phyloP scores from a whole-genome alignment of 2,797 vertebrate genomes.

The Coregonus sp. region DNA sequence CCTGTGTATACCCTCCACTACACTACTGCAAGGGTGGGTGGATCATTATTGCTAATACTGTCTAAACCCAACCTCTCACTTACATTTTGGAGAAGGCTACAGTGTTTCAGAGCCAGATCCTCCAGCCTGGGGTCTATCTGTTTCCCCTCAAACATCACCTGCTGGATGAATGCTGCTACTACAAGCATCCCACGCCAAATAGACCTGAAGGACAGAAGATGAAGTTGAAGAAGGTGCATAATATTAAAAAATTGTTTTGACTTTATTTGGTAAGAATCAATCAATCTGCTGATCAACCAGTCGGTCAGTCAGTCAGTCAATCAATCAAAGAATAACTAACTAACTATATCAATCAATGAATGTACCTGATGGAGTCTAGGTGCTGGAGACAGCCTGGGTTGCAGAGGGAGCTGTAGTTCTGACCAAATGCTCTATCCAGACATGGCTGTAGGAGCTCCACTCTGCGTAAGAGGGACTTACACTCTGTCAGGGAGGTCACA shows the following conservation, averaged over 20 bases:
- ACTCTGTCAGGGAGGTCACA: constrained; percentile 54
- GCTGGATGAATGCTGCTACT: constrained; percentile 71
- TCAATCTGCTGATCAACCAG: neutral
- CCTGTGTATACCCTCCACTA: no score
- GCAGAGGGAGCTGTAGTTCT: constrained; percentile 64
- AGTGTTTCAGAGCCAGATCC: constrained; percentile 67
- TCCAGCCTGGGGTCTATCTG: constrained; percentile 34
- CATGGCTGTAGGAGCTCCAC: constrained; percentile 72
- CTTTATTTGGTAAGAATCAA: neutral
- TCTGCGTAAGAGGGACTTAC: constrained; percentile 58
- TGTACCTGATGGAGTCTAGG: constrained; percentile 68
- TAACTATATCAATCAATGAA: neutral
- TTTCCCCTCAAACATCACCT: constrained; percentile 55
- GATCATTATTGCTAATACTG: neutral
- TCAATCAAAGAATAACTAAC: neutral
- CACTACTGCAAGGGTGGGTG: no score
- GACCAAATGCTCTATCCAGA: constrained; percentile 62
- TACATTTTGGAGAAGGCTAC: constrained; percentile 66
- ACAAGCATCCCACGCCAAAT: constrained; percentile 67
- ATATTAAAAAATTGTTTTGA: neutral
- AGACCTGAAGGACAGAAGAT: constrained; percentile 47
- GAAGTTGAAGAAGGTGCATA: neutral
- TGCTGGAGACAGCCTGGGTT: constrained; percentile 50
- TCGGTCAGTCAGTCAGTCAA: neutral
- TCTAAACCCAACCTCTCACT: constrained; percentile 18